A percentile compares a stretch with the other conserved stretches of the same genome.
phyloP scores from a whole-genome alignment of 2,888 invertebrate species.

The Deilephila porcellus region DNA sequence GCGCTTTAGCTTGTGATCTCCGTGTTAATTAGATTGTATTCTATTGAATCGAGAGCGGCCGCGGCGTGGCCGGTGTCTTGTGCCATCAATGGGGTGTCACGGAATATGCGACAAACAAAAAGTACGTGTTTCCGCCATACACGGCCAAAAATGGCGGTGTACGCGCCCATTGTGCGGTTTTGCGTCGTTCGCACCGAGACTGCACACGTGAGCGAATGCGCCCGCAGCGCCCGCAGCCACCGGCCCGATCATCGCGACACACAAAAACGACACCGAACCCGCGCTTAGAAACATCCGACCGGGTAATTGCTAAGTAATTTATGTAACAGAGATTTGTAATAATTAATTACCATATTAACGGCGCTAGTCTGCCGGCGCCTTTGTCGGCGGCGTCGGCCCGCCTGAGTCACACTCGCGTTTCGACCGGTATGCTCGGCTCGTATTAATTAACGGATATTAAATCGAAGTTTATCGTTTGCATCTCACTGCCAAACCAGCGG shows the following conservation, averaged over 20 bases:
- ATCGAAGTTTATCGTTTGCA: constrained; percentile 81
- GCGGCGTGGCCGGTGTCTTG: neutral
- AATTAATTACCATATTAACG: constrained; percentile 83
- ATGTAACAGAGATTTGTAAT: constrained; percentile 76
- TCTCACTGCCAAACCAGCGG: constrained; percentile 81
- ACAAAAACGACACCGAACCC: constrained; percentile 30
- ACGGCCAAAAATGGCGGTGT: constrained; percentile 66
- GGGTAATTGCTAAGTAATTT: constrained; percentile 74
- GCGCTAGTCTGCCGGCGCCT: constrained; percentile 75
- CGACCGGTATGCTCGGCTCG: constrained; percentile 77
- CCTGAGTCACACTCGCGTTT: constrained; percentile 79
- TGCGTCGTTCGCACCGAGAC: constrained; percentile 42
- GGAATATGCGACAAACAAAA: constrained; percentile 68
- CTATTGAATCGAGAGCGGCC: constrained; percentile 6
- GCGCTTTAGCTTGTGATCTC: constrained; percentile 79
- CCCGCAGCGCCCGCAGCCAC: constrained; percentile 35
- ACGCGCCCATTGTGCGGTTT: constrained; percentile 68
- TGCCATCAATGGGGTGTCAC: constrained; percentile 63
- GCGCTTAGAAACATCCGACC: constrained; percentile 54
- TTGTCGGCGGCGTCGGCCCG: constrained; percentile 80
- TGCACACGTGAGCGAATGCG: constrained; percentile 65
- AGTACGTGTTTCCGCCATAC: constrained; percentile 63
- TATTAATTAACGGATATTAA: constrained; percentile 85
- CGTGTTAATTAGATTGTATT: constrained; percentile 65
- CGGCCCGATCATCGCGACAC: constrained; percentile 2